phyloP scores from a whole-genome alignment of 2,113 vertebrate species.

The Poecile atricapillus region DNA sequence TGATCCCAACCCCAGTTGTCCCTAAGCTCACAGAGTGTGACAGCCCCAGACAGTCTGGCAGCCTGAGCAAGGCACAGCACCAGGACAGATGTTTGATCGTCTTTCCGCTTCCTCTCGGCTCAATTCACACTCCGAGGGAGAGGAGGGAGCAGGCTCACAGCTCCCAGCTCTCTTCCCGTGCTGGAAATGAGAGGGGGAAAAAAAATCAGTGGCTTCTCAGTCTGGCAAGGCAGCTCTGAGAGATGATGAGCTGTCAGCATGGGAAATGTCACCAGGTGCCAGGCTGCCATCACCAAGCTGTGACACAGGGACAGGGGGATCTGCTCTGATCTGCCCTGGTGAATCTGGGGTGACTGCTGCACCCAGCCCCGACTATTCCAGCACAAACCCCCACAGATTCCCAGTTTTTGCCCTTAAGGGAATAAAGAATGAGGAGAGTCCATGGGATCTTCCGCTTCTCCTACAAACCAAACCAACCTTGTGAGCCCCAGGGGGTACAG shows the following conservation, averaged over 20 bases:
- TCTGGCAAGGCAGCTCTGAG: background rate
- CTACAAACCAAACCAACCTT: background rate
- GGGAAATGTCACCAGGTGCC: background rate
- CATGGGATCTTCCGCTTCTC: background rate
- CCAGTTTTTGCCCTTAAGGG: background rate
- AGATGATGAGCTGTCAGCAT: background rate
- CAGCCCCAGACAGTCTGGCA: background rate
- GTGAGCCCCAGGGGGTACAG: background rate
- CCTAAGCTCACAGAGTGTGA: background rate
- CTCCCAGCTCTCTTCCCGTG: background rate
- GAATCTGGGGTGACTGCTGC: accelerated
- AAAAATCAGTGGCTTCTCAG: background rate
- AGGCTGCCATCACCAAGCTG: background rate
- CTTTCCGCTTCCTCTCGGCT: background rate
- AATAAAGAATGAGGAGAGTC: background rate
- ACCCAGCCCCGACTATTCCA: accelerated
- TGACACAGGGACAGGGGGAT: background rate
- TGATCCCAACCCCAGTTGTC: background rate
- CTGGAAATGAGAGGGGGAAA: background rate
- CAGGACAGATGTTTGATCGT: background rate
- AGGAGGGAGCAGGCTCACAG: background rate
- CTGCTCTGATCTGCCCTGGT: accelerated
- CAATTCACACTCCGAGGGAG: background rate
- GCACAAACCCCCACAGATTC: accelerated
- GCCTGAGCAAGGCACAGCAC: background rate